Evolutionary conservation across 1,140 invertebrate genomes (phyloP).

Genomic region (Zeugodacus cucurbitae): DNA sequence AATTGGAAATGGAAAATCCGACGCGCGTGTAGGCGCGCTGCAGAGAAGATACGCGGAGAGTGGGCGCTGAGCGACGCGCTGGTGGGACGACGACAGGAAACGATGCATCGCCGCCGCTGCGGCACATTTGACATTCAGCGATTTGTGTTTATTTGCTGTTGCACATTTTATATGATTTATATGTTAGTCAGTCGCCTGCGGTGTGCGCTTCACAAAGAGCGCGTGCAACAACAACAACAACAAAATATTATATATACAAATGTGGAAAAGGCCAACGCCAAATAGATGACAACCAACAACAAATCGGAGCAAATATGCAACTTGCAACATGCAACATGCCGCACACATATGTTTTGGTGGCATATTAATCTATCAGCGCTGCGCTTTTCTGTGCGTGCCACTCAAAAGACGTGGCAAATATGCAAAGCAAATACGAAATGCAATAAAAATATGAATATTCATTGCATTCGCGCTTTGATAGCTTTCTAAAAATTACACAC

Average conservation of each 20-base stretch:
- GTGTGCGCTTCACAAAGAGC: background rate
- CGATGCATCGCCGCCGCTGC: background rate
- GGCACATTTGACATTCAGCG: constrained; percentile 31
- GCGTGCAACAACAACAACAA: background rate
- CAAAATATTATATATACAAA: background rate
- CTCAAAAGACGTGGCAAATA: background rate
- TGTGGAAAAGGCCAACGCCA: background rate
- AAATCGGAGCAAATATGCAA: background rate
- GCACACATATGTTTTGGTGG: background rate
- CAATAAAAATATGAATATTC: background rate
- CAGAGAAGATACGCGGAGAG: background rate
- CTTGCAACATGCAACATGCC: background rate
- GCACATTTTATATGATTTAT: constrained; percentile 33
- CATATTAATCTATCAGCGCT: constrained; percentile 31
- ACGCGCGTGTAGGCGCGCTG: background rate
- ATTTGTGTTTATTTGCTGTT: constrained; percentile 35
- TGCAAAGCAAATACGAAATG: background rate
- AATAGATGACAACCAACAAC: background rate
- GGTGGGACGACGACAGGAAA: background rate
- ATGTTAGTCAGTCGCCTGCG: constrained; percentile 6
- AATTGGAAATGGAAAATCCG: constrained; percentile 14
- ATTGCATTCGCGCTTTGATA: background rate
- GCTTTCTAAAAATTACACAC: background rate
- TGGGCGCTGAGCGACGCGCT: background rate
- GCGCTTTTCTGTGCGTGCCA: background rate